Base-by-base conservation (phyloP, 2,888 invertebrate genomes). In the Ligdia adustata region DNA sequence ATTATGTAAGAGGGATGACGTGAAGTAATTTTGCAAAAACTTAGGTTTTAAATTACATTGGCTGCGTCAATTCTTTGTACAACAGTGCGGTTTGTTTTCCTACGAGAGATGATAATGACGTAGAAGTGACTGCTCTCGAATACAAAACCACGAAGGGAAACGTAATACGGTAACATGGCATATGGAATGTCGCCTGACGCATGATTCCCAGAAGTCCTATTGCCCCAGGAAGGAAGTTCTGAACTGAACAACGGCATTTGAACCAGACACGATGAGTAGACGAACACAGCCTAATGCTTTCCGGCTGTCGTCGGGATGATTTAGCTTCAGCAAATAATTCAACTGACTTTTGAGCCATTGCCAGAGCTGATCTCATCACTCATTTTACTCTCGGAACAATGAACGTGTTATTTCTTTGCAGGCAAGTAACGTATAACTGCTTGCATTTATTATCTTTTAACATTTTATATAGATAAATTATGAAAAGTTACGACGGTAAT, bases 311-410 rank as follows among this genome's bases (percentile, higher is more conserved):
- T 48, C 38, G 54, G 51, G 55, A 60, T 64, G 55, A 64, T 60
- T 57, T 55, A 58, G 54, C 61, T 52, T 60, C 41, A 57, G 55
- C 48, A 52, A 52, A 64, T 68, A 64, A 67, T 72, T 66, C 64
- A 66, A 63, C 64, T 57, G 57, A 54, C 64, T 68, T 73, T 76
- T 77, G 72, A 76, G 70, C 75, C 77, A 73, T 59, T 77, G 72
- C 74, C 74, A 75, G 62, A 63, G 72, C 75, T 79, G 77, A 79
- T 73, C 70, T 78, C 76, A 78, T 75, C 75, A 60, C 61, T 73
- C 66, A 72, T 73, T 74, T 74, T 65, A 62, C 64, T 64, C 64
- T 62, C 59, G 64, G 68, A 62, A 63, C 56, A 62, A 64, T 60
- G 58, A 58, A 65, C 61, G 29, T 48, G 48, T 41, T 49, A 44